Conservation (phyloP, 1,140 invertebrate species). For the Drosophila obscura region DNA sequence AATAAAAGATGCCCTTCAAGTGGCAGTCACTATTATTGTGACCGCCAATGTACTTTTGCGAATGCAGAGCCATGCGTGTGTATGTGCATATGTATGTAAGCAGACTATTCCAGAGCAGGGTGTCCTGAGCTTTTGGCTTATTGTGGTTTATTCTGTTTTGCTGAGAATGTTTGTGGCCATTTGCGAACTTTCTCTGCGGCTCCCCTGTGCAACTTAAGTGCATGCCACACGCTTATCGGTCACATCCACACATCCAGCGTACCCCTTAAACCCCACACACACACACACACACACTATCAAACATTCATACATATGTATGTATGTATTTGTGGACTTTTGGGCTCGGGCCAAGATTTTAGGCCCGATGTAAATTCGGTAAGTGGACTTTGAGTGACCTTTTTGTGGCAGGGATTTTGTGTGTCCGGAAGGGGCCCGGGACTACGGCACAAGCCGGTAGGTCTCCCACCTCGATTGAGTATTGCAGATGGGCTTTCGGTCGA, state of each 20-base stretch:
- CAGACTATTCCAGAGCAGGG: slow-evolving; percentile 26
- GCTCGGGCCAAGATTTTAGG: slow-evolving; percentile 73
- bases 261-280: no score
- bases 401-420: slow-evolving; percentile 45
- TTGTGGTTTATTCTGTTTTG: slow-evolving; percentile 62
- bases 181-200: slow-evolving; percentile 61
- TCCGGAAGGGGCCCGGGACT: not conserved
- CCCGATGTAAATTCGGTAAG: slow-evolving; percentile 67
- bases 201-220: slow-evolving; percentile 73
- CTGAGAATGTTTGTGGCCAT: slow-evolving; percentile 57
- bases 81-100: slow-evolving; percentile 8
- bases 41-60: no score
- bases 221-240: slow-evolving; percentile 77
- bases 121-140: slow-evolving; percentile 55
- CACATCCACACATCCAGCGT: slow-evolving; percentile 53
- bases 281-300: slow-evolving; percentile 17
- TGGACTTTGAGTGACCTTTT: slow-evolving; percentile 81
- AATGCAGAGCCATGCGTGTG: not conserved
- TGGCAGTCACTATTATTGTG: no score
- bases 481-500: slow-evolving; percentile 34
- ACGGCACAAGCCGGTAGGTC: no score
- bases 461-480: slow-evolving; percentile 22
- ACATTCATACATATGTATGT: not conserved
- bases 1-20: no score
- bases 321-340: slow-evolving; percentile 49